phyloP scores from a whole-genome alignment of 2,888 invertebrate genomes.

The Dynastes maya region DNA sequence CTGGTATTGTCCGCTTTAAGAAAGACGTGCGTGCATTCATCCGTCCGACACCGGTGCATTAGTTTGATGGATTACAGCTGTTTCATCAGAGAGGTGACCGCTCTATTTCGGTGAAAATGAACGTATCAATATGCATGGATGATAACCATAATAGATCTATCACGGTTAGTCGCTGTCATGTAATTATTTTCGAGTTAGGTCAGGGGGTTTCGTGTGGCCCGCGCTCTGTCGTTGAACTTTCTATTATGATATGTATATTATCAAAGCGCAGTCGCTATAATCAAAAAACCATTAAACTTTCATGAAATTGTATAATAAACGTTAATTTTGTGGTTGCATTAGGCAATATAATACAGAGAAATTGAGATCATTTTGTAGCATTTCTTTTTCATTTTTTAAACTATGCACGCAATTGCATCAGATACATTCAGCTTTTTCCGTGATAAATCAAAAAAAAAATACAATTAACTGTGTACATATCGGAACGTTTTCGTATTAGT shows the following conservation, averaged over 20 bases:
- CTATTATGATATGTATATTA: constrained; percentile 17
- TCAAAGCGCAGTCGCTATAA: constrained; percentile 25
- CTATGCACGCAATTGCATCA: too few species aligned
- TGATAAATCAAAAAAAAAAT: too few species aligned
- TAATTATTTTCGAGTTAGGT: constrained; percentile 38
- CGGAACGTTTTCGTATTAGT: too few species aligned
- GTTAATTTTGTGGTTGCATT: not conserved
- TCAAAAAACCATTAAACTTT: constrained; percentile 38
- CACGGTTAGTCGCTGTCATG: constrained; percentile 43
- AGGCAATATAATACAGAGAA: not conserved
- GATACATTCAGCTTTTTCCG: too few species aligned
- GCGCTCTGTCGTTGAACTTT: constrained; percentile 1
- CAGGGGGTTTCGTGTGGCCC: constrained; percentile 20
- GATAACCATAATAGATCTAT: constrained; percentile 52
- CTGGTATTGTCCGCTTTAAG: constrained; percentile 31
- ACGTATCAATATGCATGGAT: constrained; percentile 49
- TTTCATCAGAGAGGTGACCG: constrained; percentile 51
- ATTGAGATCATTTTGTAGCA: too few species aligned
- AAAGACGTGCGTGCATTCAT: constrained; percentile 37
- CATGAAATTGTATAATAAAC: constrained; percentile 13
- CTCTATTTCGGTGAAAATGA: constrained; percentile 48
- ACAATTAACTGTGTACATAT: too few species aligned
- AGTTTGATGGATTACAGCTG: constrained; percentile 55
- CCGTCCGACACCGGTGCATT: constrained; percentile 54
- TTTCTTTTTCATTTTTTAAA: too few species aligned